Evolutionary conservation across 2,797 vertebrate genomes (phyloP).

Genomic region (Gadopsis marmoratus): DNA sequence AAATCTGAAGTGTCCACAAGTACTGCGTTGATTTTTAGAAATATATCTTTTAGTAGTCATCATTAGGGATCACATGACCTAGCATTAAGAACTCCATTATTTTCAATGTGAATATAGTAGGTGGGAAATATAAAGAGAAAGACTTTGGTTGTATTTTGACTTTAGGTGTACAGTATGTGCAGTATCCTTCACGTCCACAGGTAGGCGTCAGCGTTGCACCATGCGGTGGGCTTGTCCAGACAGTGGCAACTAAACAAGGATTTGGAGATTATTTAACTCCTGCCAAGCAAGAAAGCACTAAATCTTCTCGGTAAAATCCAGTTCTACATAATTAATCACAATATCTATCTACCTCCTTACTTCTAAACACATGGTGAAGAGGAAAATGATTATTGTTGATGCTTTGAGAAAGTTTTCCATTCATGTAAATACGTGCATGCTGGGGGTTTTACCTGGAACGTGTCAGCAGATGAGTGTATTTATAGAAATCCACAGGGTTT

Average conservation of each 20-base stretch:
- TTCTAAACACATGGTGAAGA: not conserved
- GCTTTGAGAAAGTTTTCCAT: not conserved
- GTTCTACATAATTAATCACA: conserved; percentile 69
- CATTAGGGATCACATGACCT: conserved; percentile 8
- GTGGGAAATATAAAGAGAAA: not conserved
- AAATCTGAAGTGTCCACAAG: not conserved
- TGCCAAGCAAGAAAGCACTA: conserved; percentile 71
- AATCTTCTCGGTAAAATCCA: conserved; percentile 77
- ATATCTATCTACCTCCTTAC: conserved; percentile 45
- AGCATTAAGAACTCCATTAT: not conserved
- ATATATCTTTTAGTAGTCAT: not conserved
- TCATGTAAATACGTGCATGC: not conserved
- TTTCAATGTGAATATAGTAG: not conserved
- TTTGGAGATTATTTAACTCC: conserved; percentile 75
- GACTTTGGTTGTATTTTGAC: not conserved
- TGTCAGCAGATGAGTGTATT: conserved; percentile 53
- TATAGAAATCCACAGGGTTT: conserved; percentile 60
- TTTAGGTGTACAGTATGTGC: not conserved
- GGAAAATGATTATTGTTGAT: not conserved
- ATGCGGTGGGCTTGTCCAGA: conserved; percentile 55
- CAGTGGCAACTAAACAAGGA: conserved; percentile 71
- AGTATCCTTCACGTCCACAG: conserved; percentile 34
- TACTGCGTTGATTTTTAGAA: not conserved
- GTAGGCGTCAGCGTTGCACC: conserved; percentile 39
- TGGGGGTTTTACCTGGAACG: conserved; percentile 33